Evolutionary conservation across 2,797 vertebrate species (phyloP).

Genomic region (Anomalospiza imberbis): DNA sequence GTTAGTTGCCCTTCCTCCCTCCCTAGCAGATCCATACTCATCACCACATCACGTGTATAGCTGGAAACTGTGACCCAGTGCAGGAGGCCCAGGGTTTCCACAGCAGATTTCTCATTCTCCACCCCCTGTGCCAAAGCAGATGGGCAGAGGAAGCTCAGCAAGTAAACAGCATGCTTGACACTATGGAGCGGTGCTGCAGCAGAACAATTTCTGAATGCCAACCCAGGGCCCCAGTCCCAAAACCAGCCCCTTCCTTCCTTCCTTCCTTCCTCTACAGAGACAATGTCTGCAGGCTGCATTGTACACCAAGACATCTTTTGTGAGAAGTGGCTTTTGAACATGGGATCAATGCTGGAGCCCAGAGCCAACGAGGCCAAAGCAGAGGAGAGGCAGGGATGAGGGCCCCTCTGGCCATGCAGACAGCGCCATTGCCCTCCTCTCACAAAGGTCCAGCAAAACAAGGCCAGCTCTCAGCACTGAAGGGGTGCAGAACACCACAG

Average conservation of each 20-base stretch:
- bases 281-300: not conserved
- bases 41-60: not conserved
- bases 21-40: not conserved
- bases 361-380: not conserved
- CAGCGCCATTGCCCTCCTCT: not conserved
- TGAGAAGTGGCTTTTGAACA: not conserved
- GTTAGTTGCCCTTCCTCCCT: not conserved
- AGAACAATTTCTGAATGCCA: not conserved
- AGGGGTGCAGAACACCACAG: not conserved
- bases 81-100: not conserved
- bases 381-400: not conserved
- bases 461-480: not conserved
- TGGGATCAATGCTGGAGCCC: accelerated
- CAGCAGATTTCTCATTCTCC: constrained; percentile 2
- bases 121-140: not conserved
- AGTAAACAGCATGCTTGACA: not conserved
- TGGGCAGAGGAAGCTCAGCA: not conserved
- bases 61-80: not conserved
- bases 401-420: not conserved
- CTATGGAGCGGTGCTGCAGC: not conserved
- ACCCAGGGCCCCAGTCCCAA: not conserved
- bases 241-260: not conserved
- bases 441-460: not conserved
- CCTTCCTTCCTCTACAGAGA: not conserved
- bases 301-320: not conserved